These are phyloP conservation scores for Nycticebus coucang DNA, from an alignment of 2,113 vertebrate genomes.

Conservation along the genomic window DNA sequence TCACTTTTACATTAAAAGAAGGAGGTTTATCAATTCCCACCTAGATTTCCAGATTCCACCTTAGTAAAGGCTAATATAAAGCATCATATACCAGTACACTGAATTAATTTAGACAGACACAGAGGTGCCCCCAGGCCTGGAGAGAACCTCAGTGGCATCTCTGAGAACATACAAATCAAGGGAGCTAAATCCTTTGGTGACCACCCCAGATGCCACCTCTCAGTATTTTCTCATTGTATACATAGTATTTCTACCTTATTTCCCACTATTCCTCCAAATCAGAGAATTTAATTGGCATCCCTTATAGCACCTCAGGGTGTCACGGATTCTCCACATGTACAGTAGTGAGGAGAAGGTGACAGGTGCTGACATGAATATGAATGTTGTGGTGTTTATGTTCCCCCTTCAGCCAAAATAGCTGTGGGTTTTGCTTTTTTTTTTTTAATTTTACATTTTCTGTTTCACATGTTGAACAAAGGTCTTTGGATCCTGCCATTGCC, in stretches of 20 bases:
- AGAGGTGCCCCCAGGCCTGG: background rate
- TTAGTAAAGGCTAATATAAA: background rate
- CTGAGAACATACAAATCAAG: background rate
- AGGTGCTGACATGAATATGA: background rate
- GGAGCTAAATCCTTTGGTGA: background rate
- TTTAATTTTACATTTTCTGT: background rate
- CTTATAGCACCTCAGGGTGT: no score
- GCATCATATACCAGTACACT: background rate
- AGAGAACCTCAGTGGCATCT: background rate
- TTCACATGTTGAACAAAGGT: background rate
- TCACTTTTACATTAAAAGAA: background rate
- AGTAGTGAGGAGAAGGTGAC: background rate
- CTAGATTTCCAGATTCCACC: background rate
- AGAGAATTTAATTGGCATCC: background rate
- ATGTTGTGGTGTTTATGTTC: accelerated
- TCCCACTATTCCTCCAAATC: background rate
- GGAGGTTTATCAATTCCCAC: background rate
- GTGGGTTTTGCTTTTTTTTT: background rate
- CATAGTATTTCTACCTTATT: background rate
- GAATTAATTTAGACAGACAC: background rate
- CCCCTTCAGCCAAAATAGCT: background rate
- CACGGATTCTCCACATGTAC: accelerated
- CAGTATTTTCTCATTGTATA: background rate
- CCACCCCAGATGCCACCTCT: background rate
- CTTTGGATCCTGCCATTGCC: background rate